These are phyloP conservation scores for Lates calcarifer DNA, from an alignment of 2,113 vertebrate species.

Conservation along the genomic window DNA sequence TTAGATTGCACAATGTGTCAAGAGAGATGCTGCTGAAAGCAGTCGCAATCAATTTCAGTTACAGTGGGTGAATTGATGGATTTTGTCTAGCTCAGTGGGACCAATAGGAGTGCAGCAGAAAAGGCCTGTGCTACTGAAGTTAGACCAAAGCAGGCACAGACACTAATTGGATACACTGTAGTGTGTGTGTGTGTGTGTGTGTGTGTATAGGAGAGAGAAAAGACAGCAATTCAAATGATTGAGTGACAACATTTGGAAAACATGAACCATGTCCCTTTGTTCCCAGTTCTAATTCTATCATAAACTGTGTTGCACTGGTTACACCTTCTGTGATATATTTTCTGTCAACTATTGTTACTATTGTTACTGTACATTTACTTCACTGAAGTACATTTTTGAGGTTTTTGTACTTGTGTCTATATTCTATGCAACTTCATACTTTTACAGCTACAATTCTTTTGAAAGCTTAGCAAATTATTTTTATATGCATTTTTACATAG, in stretches of 20 bases:
- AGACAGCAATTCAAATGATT: background rate
- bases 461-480: too few relatives aligned
- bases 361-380: too few relatives aligned
- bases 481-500: too few relatives aligned
- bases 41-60: constrained; percentile 38
- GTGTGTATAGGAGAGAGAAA: background rate
- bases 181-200: constrained; percentile 28
- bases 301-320: background rate
- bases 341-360: too few relatives aligned
- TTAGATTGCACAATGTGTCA: constrained; percentile 24
- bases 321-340: background rate
- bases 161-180: constrained; percentile 56
- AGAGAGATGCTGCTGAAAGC: constrained; percentile 34
- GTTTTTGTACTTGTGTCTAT: background rate
- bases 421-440: background rate
- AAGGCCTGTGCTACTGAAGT: constrained; percentile 45
- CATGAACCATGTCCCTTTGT: background rate
- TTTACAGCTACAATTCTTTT: background rate
- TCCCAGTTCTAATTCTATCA: background rate
- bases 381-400: background rate
- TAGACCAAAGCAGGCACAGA: constrained; percentile 42
- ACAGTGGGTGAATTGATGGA: constrained; percentile 57
- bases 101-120: constrained; percentile 42
- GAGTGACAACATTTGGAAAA: constrained; percentile 7
- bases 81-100: constrained; percentile 65